Evolutionary conservation across 2,888 invertebrate species (phyloP).

Genomic region (Sepiola atlantica): DNA sequence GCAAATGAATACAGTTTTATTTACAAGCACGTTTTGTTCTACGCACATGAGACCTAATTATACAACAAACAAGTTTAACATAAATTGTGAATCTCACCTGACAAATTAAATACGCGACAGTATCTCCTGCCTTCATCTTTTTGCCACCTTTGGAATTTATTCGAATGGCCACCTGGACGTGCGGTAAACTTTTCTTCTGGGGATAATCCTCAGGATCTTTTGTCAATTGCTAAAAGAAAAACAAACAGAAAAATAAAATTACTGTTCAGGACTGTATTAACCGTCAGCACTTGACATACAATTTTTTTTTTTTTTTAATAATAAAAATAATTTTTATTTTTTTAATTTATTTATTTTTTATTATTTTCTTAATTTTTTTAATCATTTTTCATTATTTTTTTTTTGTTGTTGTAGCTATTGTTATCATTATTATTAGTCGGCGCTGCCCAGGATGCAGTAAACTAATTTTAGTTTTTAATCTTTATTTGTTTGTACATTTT

Average conservation of each 20-base stretch:
- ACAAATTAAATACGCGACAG: constrained; percentile 96
- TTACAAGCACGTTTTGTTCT: background rate
- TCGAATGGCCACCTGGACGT: constrained; percentile 93
- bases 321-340: too few species aligned
- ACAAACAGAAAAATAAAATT: background rate
- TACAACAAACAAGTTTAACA: background rate
- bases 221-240: constrained; percentile 83
- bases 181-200: constrained; percentile 87
- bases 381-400: too few species aligned
- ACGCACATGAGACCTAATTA: background rate
- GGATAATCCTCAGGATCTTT: constrained; percentile 94
- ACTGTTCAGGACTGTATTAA: background rate
- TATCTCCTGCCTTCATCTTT: constrained; percentile 93
- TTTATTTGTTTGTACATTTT: too few species aligned
- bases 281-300: background rate
- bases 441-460: too few species aligned
- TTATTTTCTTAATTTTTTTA: too few species aligned
- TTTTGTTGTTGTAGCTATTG: too few species aligned
- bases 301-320: background rate
- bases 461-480: too few species aligned
- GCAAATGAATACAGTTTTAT: background rate
- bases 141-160: constrained; percentile 84
- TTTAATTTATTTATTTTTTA: too few species aligned
- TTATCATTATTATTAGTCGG: too few species aligned
- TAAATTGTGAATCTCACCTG: constrained; percentile 76